These are phyloP conservation scores for Chaenogobius annularis DNA, from an alignment of 2,113 vertebrate species.

Conservation along the genomic window DNA sequence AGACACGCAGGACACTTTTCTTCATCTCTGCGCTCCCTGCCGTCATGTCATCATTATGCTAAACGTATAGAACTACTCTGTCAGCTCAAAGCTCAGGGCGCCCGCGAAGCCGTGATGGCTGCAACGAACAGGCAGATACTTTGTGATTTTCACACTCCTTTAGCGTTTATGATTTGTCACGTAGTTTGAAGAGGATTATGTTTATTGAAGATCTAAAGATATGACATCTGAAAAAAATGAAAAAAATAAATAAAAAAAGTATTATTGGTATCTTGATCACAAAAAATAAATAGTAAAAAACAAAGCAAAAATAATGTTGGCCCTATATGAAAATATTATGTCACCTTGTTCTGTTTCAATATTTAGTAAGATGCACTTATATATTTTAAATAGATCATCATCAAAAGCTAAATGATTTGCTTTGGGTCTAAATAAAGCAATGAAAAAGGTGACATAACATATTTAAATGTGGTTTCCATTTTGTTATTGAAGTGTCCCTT, in stretches of 20 bases:
- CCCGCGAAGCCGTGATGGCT: constrained; percentile 44
- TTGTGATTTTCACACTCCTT: constrained; percentile 44
- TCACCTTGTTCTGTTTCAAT: too few relatives aligned
- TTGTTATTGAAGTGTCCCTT: too few relatives aligned
- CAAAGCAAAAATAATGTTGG: background rate
- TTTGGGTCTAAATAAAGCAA: too few relatives aligned
- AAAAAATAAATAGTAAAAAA: background rate
- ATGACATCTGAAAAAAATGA: too few relatives aligned
- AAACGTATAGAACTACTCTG: constrained; percentile 60
- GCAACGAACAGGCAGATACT: constrained; percentile 45
- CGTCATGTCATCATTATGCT: constrained; percentile 56
- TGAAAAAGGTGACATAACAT: too few relatives aligned
- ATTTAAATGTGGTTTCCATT: too few relatives aligned
- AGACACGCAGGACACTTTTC: constrained; percentile 64
- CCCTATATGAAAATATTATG: too few relatives aligned
- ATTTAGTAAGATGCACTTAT: too few relatives aligned
- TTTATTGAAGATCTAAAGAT: background rate
- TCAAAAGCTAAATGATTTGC: too few relatives aligned
- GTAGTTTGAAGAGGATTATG: background rate
- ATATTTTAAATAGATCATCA: too few relatives aligned
- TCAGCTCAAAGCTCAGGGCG: constrained; percentile 56
- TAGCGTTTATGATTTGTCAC: constrained; percentile 45
- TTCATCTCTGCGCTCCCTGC: constrained; percentile 51
- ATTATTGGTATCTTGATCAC: background rate
- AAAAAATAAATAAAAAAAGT: too few relatives aligned